These are phyloP conservation scores for Cydia amplana DNA, from an alignment of 1,140 invertebrate genomes.

Conservation along the genomic window DNA sequence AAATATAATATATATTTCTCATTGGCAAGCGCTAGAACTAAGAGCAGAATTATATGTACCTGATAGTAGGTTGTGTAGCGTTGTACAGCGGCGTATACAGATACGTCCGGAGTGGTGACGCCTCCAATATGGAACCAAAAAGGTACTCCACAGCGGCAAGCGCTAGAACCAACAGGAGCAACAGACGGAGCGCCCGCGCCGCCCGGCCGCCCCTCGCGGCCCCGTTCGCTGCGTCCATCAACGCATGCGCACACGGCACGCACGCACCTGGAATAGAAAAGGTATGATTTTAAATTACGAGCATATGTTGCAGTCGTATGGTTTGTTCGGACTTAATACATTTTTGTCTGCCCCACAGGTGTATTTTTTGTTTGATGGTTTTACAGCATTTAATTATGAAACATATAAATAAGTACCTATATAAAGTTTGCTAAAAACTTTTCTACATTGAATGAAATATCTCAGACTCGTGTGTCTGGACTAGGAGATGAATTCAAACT, in stretches of 20 bases:
- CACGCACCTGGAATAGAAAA: conserved; percentile 34
- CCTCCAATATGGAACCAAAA: conserved; percentile 70
- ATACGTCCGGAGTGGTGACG: conserved; percentile 66
- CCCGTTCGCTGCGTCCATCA: conserved; percentile 63
- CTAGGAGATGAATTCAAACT: too few relatives aligned
- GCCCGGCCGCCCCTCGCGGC: conserved; percentile 59
- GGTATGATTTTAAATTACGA: neutral
- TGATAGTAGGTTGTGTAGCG: conserved; percentile 60
- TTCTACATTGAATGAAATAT: too few relatives aligned
- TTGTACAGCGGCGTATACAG: conserved; percentile 66
- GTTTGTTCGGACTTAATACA: neutral
- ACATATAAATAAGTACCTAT: too few relatives aligned
- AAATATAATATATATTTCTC: too few relatives aligned
- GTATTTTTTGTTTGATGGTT: too few relatives aligned
- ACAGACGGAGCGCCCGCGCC: conserved; percentile 69
- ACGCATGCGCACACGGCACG: conserved; percentile 58
- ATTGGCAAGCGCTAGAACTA: too few relatives aligned
- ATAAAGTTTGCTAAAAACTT: too few relatives aligned
- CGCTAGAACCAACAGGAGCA: conserved; percentile 65
- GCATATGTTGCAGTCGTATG: neutral
- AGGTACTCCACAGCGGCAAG: conserved; percentile 71
- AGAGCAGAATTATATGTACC: conserved; percentile 40
- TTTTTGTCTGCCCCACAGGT: too few relatives aligned
- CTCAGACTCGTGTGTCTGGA: too few relatives aligned
- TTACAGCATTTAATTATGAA: too few relatives aligned